Percentiles rank a stretch among this genome's conserved stretches.
Conservation (phyloP, 2,888 invertebrate species). For the Odontothrips loti region DNA sequence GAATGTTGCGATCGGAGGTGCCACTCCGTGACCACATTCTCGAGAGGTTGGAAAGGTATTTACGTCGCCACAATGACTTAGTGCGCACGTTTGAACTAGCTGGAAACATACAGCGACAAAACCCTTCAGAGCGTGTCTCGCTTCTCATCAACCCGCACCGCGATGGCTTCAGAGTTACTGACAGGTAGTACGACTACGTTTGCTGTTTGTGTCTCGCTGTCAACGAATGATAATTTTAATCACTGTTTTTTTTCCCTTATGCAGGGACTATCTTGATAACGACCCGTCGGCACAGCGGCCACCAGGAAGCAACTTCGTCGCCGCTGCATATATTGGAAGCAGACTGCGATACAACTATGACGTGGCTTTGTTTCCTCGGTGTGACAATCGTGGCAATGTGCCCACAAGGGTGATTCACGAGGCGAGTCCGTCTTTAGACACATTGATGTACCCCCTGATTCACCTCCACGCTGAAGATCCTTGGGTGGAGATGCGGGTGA, state of each 20-base stretch:
- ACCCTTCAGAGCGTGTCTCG: neutral
- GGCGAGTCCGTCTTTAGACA: neutral
- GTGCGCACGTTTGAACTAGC: neutral
- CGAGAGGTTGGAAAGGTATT: neutral
- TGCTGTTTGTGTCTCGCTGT: no score
- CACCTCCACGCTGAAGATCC: neutral
- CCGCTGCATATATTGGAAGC: neutral
- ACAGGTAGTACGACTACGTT: neutral
- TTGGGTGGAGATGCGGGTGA: neutral
- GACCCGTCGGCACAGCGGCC: neutral
- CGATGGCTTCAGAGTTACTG: neutral
- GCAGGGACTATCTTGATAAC: neutral
- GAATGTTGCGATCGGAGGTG: neutral
- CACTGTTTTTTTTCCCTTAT: neutral
- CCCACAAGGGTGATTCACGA: neutral
- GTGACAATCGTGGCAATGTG: neutral
- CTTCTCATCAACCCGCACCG: neutral
- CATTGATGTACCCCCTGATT: neutral
- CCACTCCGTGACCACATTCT: no score
- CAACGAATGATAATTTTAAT: no score
- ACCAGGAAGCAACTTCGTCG: neutral
- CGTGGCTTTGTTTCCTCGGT: neutral
- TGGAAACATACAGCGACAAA: neutral
- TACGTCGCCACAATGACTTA: neutral
- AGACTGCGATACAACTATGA: no score